These are phyloP conservation scores for Aplocera efformata DNA, from an alignment of 2,888 invertebrate genomes.

Conservation along the genomic window DNA sequence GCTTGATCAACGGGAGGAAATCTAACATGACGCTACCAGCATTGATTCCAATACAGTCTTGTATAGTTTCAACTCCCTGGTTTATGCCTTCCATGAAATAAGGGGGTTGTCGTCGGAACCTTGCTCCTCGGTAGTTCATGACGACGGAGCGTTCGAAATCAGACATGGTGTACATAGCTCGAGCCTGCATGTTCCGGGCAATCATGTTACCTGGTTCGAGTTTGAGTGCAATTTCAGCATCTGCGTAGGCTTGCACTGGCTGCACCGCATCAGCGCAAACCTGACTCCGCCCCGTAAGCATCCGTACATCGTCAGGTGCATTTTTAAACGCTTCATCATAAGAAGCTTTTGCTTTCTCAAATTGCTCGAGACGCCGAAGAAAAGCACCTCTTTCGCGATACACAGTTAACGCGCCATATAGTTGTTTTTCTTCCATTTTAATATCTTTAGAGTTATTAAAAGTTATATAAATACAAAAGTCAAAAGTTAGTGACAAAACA, in stretches of 20 bases:
- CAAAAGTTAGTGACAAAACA: constrained; percentile 9
- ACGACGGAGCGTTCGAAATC: constrained; percentile 71
- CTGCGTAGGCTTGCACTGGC: constrained; percentile 63
- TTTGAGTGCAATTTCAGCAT: constrained; percentile 67
- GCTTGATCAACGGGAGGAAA: constrained; percentile 65
- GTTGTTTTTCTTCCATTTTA: constrained; percentile 64
- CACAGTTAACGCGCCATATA: constrained; percentile 63
- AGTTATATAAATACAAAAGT: constrained; percentile 10
- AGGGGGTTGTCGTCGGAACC: constrained; percentile 58
- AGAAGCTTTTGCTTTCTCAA: constrained; percentile 64
- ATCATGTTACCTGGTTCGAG: constrained; percentile 65
- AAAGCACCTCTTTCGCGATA: constrained; percentile 69
- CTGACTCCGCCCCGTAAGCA: constrained; percentile 64
- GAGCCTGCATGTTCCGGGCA: constrained; percentile 68
- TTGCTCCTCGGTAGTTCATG: constrained; percentile 64
- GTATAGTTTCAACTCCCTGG: constrained; percentile 69
- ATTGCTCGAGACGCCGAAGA: constrained; percentile 66
- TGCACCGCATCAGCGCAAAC: constrained; percentile 68
- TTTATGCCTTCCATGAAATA: constrained; percentile 73
- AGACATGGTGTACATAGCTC: constrained; percentile 71
- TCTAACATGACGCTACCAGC: constrained; percentile 69
- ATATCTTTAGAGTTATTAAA: constrained; percentile 22
- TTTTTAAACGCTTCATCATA: constrained; percentile 64
- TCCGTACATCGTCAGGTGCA: constrained; percentile 57
- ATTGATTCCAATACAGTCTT: constrained; percentile 69